Base-by-base conservation (phyloP, 1,140 invertebrate genomes). In the Asbolus verrucosus region DNA sequence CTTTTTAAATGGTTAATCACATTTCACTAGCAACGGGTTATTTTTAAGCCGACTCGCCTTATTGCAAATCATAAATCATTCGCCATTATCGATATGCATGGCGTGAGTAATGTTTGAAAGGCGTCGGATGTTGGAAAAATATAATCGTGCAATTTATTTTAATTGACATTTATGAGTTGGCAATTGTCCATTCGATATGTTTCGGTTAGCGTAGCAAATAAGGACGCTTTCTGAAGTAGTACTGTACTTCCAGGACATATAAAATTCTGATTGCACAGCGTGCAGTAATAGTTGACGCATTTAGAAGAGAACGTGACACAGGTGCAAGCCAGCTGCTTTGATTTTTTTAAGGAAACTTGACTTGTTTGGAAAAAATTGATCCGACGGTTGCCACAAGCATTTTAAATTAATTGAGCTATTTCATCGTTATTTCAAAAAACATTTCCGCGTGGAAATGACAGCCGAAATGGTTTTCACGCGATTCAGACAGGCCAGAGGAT, bases 281-380 rank as follows among this genome's bases (percentile, higher is more conserved):
- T 27, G 46, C 11, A 11, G 21, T 54, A n/a, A 21, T 27, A 24
- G 21, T 13, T 14, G 46, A 27, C 24, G 24, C 24, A 27, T 27
- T 46, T 30, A n/a, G 54, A 31, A 61, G 4, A 63, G 16, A 30
- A 62, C 61, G 61, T 63, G 61, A 39, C 61, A 63, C 61, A 63
- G 61, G 61, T 63, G 61, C 11, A 11, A n/a, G 16, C 13, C 61
- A 63, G 13, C 33, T 63, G 61, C 1, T 19, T 19, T 14, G 31
- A 54, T 27, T 27, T 27, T 27, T 27, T 27, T 27, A 3, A n/a
- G n/a, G n/a, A n/a, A n/a, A n/a, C n/a, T n/a, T n/a, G n/a, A n/a
- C n/a, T n/a, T n/a, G n/a, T n/a, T n/a, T n/a, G n/a, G n/a, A n/a
- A n/a, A n/a, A n/a, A n/a, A n/a, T n/a, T n/a, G n/a, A n/a, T n/a